Evolutionary conservation across 2,113 vertebrate species (phyloP).

Genomic region (Dipodomys spectabilis): DNA sequence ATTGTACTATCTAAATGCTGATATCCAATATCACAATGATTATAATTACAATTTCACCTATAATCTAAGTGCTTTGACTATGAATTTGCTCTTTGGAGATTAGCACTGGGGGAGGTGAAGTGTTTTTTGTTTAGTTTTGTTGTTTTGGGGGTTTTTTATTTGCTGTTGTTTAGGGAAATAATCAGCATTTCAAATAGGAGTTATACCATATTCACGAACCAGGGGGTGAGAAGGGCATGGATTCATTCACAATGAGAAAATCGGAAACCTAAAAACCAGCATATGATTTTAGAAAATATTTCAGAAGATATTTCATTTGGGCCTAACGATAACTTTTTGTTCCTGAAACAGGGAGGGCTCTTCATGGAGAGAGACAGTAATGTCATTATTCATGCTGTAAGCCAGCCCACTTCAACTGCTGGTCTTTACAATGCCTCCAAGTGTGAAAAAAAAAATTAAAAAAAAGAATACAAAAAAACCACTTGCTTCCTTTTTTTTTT

Average conservation of each 20-base stretch:
- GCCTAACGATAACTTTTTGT: slow-evolving; percentile 78
- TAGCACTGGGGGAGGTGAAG: not conserved
- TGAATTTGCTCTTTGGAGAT: not conserved
- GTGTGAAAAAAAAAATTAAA: slow-evolving; percentile 80
- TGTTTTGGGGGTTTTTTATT: too few relatives aligned
- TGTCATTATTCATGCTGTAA: slow-evolving; percentile 87
- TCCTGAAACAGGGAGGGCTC: slow-evolving; percentile 57
- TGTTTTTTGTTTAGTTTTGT: not conserved
- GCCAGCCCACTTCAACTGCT: slow-evolving; percentile 88
- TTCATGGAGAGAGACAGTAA: slow-evolving; percentile 81
- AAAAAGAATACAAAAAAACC: slow-evolving; percentile 86
- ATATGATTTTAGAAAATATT: slow-evolving; percentile 74
- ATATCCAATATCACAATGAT: not conserved
- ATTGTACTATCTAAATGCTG: not conserved
- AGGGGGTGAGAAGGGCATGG: not conserved
- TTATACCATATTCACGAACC: slow-evolving; percentile 7
- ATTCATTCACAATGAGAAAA: slow-evolving; percentile 7
- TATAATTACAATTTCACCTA: not conserved
- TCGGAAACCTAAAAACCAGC: slow-evolving; percentile 33
- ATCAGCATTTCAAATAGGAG: not conserved
- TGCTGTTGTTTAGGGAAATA: not conserved
- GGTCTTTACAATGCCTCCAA: slow-evolving; percentile 88
- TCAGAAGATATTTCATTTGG: slow-evolving; percentile 72
- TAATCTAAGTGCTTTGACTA: not conserved
- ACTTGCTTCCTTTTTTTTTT: slow-evolving; percentile 86